Evolutionary conservation across 2,113 vertebrate species (phyloP).

Genomic region (Okapia johnstoni): DNA sequence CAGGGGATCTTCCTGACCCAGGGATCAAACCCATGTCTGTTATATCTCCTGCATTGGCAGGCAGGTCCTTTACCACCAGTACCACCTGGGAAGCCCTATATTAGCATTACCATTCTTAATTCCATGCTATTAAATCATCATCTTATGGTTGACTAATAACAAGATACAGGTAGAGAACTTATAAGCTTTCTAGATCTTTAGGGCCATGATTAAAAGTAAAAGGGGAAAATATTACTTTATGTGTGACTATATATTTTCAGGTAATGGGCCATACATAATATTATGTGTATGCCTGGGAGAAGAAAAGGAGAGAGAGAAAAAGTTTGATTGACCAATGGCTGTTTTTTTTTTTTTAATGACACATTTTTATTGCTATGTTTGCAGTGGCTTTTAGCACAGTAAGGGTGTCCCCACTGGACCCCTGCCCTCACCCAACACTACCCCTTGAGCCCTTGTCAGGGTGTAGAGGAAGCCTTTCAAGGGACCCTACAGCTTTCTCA

Average conservation of each 20-base stretch:
- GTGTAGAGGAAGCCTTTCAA: neutral
- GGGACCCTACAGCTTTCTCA: neutral
- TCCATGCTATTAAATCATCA: neutral
- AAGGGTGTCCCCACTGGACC: conserved; percentile 23
- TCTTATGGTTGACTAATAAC: neutral
- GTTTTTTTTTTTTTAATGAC: neutral
- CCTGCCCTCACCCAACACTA: neutral
- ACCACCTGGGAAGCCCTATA: neutral
- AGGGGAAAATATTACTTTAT: neutral
- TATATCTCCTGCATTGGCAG: neutral
- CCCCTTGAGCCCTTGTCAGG: neutral
- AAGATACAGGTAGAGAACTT: neutral
- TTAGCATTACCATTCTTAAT: neutral
- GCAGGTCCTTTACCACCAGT: neutral
- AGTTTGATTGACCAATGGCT: neutral
- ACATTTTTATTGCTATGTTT: conserved; percentile 69
- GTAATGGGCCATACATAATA: neutral
- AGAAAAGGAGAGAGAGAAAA: neutral
- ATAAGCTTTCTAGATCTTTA: neutral
- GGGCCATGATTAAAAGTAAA: neutral
- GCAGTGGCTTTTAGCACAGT: conserved; percentile 69
- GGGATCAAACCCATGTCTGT: neutral
- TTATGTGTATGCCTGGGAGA: neutral
- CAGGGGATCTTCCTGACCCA: neutral
- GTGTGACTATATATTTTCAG: neutral